Conservation (phyloP, 2,797 vertebrate genomes). For the Enoplosus armatus region DNA sequence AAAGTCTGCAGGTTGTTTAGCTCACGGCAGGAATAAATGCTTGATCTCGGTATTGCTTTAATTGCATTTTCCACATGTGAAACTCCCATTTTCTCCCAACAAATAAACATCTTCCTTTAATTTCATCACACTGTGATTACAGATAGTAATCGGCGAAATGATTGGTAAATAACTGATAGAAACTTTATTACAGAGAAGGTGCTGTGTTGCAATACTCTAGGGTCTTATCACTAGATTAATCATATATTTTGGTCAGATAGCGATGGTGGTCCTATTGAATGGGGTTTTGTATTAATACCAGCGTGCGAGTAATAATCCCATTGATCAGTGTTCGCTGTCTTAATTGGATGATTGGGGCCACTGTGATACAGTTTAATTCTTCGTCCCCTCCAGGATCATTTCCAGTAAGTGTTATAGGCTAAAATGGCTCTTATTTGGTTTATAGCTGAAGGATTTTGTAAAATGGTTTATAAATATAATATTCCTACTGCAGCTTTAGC, state of each 20-base stretch:
- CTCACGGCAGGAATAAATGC: slow-evolving; percentile 26
- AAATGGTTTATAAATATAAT: neutral
- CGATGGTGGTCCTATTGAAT: neutral
- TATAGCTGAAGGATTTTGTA: neutral
- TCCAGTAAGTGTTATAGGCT: neutral
- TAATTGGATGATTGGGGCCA: neutral
- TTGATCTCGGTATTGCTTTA: slow-evolving; percentile 21
- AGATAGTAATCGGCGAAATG: neutral
- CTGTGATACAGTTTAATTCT: neutral
- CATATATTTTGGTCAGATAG: neutral
- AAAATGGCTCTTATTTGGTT: neutral
- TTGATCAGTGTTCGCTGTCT: neutral
- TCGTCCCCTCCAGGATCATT: neutral
- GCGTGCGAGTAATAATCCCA: neutral
- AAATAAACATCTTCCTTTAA: slow-evolving; percentile 27
- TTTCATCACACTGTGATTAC: slow-evolving; percentile 17
- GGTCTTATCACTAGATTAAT: slow-evolving; percentile 5
- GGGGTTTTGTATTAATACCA: neutral
- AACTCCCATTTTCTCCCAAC: slow-evolving; percentile 3
- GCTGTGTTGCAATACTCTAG: neutral
- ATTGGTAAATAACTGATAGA: neutral
- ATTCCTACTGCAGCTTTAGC: neutral
- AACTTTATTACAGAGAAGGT: slow-evolving; percentile 3
- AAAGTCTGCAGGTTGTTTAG: slow-evolving; percentile 24
- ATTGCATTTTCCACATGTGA: neutral